Base-by-base conservation (phyloP, 2,113 vertebrate genomes). In the Callocephalon fimbriatum region DNA sequence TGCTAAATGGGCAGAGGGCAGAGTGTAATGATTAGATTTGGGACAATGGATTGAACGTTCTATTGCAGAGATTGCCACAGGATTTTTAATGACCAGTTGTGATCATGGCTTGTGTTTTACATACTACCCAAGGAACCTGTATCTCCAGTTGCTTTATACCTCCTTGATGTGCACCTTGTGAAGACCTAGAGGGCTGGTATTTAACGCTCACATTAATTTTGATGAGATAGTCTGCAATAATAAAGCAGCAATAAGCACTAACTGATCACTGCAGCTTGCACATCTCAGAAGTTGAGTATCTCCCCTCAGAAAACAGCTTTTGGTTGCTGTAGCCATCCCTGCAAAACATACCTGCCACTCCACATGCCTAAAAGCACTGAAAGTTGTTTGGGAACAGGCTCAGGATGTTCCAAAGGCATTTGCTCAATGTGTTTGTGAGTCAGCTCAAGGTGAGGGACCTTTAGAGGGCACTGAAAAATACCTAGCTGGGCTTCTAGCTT, bases 1-100 rank as follows among this genome's bases (percentile, higher is more conserved):
- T 97, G 95, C 80, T 96, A 97, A 95, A 95, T 96, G 94, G 94
- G 94, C 88, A 97, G 94, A 86, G 97, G 90, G 94, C 88, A 97
- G 94, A 97, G 92, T 91, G 94, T 92, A 96, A 95, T 97, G 96
- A 96, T 97, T 96, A 95, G 95, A 97, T 95, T 93, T 96, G 94
- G 97, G 92, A 97, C 97, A 95, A 97, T 96, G 95, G 92, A 96
- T 97, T 62, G 88, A 97, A 95, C 7, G 35, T 77, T 90, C 86
- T 92, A 47, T 53, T 84, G 79, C 27, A 54, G 94, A 97, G 91
- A 95, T 78, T 93, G 95, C 92, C 92, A 75, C 88, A 48, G 76
- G 94, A 93, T 92, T 96, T 94, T 97, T 96, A 97, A 97, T 93
- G 92, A 91, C 88, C 76, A 38, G 61, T 84, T 77, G 65, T 84